phyloP scores from a whole-genome alignment of 2,797 vertebrate genomes.

The Hoplostethus atlanticus region DNA sequence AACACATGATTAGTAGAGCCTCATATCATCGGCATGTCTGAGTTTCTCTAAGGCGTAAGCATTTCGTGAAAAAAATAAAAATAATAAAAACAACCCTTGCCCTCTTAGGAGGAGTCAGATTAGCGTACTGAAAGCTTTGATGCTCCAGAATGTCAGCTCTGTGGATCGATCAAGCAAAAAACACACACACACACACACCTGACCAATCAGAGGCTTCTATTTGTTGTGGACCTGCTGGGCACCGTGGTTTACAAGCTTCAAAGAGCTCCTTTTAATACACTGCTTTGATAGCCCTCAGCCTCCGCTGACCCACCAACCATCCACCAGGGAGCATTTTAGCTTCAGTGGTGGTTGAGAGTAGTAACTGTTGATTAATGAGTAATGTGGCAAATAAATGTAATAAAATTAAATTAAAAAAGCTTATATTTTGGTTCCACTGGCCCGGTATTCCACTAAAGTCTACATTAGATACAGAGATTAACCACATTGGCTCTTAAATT shows the following conservation, averaged over 20 bases:
- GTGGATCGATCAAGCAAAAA: slow-evolving; percentile 92
- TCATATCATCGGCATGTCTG: slow-evolving; percentile 58
- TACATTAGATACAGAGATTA: background rate
- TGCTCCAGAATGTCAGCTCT: slow-evolving; percentile 92
- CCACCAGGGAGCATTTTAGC: slow-evolving; percentile 78
- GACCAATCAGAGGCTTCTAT: slow-evolving; percentile 92
- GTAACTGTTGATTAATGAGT: slow-evolving; percentile 78
- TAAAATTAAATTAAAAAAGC: slow-evolving; percentile 29
- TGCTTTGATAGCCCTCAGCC: slow-evolving; percentile 83
- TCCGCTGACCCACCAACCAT: slow-evolving; percentile 74
- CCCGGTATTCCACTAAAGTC: background rate
- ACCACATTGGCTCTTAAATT: background rate
- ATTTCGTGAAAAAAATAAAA: slow-evolving; percentile 66
- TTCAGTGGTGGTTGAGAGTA: slow-evolving; percentile 66
- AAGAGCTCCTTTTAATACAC: slow-evolving; percentile 88
- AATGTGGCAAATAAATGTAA: slow-evolving; percentile 31
- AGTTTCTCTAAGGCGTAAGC: slow-evolving; percentile 58
- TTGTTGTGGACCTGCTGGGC: slow-evolving; percentile 92
- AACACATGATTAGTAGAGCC: slow-evolving; percentile 41
- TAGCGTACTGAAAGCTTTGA: slow-evolving; percentile 94
- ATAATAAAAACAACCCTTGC: slow-evolving; percentile 85
- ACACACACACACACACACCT: slow-evolving; percentile 84
- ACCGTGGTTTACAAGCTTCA: slow-evolving; percentile 88
- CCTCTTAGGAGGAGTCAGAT: slow-evolving; percentile 94
- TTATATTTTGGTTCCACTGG: slow-evolving; percentile 8